Evolutionary conservation across 1,140 invertebrate species (phyloP).

Genomic region (Formica exsecta): DNA sequence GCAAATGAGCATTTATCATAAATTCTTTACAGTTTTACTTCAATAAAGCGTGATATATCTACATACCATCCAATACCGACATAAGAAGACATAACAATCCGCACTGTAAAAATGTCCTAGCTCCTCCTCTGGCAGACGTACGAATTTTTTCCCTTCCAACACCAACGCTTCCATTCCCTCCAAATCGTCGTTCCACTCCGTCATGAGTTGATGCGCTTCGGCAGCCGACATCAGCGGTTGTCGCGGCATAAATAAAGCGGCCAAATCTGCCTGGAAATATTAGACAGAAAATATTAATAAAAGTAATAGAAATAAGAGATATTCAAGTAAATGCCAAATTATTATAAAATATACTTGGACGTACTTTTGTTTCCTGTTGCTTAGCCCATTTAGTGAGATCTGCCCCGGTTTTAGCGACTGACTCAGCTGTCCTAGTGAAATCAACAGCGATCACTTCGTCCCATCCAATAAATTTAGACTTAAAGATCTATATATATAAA

Average conservation of each 20-base stretch:
- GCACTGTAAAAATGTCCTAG: constrained; percentile 96
- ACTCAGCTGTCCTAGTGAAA: constrained; percentile 99
- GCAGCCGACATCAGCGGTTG: constrained; percentile 94
- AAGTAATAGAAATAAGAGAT: background rate
- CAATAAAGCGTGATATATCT: background rate
- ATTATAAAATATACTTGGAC: background rate
- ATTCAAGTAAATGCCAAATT: constrained; percentile 21
- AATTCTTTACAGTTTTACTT: constrained; percentile 4
- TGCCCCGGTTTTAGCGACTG: constrained; percentile 97
- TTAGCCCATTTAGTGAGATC: constrained; percentile 97
- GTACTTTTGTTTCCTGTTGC: constrained; percentile 94
- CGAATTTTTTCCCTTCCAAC: constrained; percentile 99
- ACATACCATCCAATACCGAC: constrained; percentile 95
- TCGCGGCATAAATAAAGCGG: constrained; percentile 97
- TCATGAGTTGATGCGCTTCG: constrained; percentile 96
- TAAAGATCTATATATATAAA: constrained; percentile 92
- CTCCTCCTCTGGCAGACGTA: constrained; percentile 97
- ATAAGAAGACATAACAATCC: constrained; percentile 99
- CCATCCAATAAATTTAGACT: constrained; percentile 99
- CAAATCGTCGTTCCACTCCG: constrained; percentile 98
- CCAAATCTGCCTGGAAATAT: constrained; percentile 91
- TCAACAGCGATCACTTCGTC: constrained; percentile 99
- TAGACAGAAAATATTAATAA: background rate
- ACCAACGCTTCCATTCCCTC: constrained; percentile 99
- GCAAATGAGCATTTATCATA: background rate